These are phyloP conservation scores for Choloepus didactylus DNA, from an alignment of 2,797 vertebrate species.

Conservation along the genomic window DNA sequence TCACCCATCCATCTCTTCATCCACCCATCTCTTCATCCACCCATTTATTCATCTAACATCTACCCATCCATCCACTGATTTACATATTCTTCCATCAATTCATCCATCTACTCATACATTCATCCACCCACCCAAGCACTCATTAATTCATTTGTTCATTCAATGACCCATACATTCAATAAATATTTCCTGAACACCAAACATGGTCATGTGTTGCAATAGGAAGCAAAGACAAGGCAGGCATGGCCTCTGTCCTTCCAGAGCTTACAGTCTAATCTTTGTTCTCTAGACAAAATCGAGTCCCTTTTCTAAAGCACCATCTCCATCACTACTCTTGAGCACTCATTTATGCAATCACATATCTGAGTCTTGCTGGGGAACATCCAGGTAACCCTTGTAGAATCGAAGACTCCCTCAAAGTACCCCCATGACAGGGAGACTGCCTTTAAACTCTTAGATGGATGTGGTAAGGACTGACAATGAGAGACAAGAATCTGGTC, in stretches of 20 bases:
- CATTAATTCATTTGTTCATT: not conserved
- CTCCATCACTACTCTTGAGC: not conserved
- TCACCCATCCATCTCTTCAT: not conserved
- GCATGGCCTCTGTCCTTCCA: not conserved
- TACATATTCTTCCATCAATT: not conserved
- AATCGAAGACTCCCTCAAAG: slow-evolving; percentile 10
- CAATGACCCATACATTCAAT: not conserved
- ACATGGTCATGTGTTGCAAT: not conserved
- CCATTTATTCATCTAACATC: not conserved
- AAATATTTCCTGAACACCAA: not conserved
- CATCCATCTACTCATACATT: not conserved
- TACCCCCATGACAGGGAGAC: not conserved
- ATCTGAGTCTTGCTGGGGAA: not conserved
- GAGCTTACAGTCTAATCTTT: not conserved
- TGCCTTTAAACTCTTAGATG: not conserved
- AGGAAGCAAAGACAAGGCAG: not conserved
- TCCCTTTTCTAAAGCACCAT: not conserved
- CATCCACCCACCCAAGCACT: not conserved
- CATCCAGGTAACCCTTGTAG: not conserved
- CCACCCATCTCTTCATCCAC: not conserved
- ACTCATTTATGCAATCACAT: not conserved
- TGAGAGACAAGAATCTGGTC: not conserved
- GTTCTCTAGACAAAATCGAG: not conserved
- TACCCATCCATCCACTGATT: not conserved
- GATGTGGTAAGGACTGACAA: not conserved